Percentiles rank a stretch among this genome's conserved stretches.
Conservation (phyloP, 2,113 vertebrate genomes). For the Urocolius indicus region DNA sequence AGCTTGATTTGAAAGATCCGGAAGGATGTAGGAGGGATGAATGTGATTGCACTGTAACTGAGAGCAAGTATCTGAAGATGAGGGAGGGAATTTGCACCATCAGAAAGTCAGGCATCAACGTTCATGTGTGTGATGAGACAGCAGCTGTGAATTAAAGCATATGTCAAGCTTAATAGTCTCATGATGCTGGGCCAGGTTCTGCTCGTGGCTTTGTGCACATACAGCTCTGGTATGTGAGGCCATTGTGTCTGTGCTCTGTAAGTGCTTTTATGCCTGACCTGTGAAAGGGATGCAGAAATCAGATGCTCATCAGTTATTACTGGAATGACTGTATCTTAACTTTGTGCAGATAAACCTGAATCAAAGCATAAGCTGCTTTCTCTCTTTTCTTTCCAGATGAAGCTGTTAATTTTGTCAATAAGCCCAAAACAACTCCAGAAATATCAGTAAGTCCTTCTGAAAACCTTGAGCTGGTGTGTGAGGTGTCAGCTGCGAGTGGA, state of each 20-base stretch:
- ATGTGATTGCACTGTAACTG: background rate
- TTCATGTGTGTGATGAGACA: background rate
- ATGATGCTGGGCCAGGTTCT: background rate
- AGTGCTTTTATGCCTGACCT: background rate
- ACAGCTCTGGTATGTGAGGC: background rate
- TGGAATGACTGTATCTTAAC: background rate
- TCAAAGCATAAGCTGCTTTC: background rate
- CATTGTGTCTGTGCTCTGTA: background rate
- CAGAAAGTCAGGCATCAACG: background rate
- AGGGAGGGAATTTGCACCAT: background rate
- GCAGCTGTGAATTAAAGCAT: background rate
- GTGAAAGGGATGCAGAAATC: background rate
- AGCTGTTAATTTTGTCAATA: conserved; percentile 62
- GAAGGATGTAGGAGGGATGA: background rate
- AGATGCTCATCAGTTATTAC: too few relatives aligned
- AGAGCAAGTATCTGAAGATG: background rate
- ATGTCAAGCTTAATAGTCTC: background rate
- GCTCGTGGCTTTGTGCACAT: background rate
- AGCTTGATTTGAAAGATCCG: background rate
- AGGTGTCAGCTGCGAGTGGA: conserved; percentile 75
- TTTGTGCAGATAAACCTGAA: background rate
- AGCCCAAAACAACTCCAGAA: conserved; percentile 49
- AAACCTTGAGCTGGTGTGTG: conserved; percentile 84
- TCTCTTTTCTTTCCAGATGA: conserved; percentile 29
- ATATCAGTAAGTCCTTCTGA: conserved; percentile 74